A percentile compares a stretch with the other conserved stretches of the same genome.
These are phyloP conservation scores for Arion vulgaris DNA, from an alignment of 1,140 invertebrate species.

Conservation along the genomic window DNA sequence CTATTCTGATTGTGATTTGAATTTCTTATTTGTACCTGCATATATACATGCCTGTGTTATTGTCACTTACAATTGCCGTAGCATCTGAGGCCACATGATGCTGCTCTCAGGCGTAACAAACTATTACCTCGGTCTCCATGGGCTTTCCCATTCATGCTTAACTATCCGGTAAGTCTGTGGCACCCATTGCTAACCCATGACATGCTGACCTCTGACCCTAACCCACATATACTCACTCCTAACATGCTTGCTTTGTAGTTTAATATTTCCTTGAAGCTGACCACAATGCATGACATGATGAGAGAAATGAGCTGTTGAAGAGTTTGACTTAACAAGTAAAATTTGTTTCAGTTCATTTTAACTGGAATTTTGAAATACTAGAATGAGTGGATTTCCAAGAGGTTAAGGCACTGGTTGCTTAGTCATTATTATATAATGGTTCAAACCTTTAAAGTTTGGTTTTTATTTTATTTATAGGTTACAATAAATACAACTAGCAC, in stretches of 20 bases:
- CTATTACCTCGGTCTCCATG: conserved; percentile 38
- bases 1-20: neutral
- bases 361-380: no score
- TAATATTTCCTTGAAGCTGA: neutral
- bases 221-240: neutral
- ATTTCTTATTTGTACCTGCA: neutral
- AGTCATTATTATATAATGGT: no score
- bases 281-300: neutral
- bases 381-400: no score
- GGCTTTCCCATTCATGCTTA: conserved; percentile 42
- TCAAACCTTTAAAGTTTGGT: no score
- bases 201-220: conserved; percentile 7
- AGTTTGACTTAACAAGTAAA: no score
- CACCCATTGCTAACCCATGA: conserved; percentile 17
- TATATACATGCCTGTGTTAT: conserved; percentile 25
- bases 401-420: no score
- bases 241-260: conserved; percentile 9
- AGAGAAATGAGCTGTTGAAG: neutral
- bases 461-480: no score
- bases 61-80: conserved; percentile 26
- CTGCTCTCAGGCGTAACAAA: conserved; percentile 41
- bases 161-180: conserved; percentile 37
- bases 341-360: no score
- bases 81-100: conserved; percentile 22
- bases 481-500: no score